Base-by-base conservation (phyloP, 2,113 vertebrate species). In the Mirza zaza region DNA sequence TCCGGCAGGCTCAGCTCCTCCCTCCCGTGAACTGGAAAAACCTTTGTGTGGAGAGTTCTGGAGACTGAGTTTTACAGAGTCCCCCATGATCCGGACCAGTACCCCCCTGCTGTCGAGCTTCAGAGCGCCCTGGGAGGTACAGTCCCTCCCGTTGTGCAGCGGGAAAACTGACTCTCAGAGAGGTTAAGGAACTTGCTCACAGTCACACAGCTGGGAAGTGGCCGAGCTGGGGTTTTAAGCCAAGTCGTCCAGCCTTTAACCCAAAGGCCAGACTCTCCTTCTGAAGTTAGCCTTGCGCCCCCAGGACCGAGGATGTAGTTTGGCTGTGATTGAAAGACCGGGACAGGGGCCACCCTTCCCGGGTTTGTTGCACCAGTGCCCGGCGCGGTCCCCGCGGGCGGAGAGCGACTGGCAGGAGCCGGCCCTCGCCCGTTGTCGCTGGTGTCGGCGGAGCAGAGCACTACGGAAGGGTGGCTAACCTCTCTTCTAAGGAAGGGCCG, bases 201-300 rank as follows among this genome's bases (percentile, higher is more conserved):
- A 20, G 39, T 45, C 65, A 73, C 94, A 17, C 67, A 93, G 77
- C 88, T 15, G 73, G 71, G 23, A 65, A 91, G 34, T 36, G 96
- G 20, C 61, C 0, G 4, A 61, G 45, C 21, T 34, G 8, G 34
- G 25, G 45, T 93, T 93, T 73, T 85, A 89, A 52, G 48, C 29
- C 63, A 34, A n/a, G 27, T 34, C 23, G 10, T n/a, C 36, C 20
- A 32, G 68, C 42, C 52, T 90, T 5, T 29, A 63, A 12, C 61
- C 90, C 80, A 36, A 93, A 93, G 15, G 20, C 48, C 48, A 73
- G 45, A n/a, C 50, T 82, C 91, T 94, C 36, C 11, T 34, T 76
- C 13, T 4, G 17, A 59, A 3, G 1, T 91, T 42, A 71, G 63
- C 45, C 0, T 39, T 83, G 65, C 0, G n/a, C 12, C 55, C 61